Conservation (phyloP, 2,797 vertebrate genomes). For the Spea hammondii region DNA sequence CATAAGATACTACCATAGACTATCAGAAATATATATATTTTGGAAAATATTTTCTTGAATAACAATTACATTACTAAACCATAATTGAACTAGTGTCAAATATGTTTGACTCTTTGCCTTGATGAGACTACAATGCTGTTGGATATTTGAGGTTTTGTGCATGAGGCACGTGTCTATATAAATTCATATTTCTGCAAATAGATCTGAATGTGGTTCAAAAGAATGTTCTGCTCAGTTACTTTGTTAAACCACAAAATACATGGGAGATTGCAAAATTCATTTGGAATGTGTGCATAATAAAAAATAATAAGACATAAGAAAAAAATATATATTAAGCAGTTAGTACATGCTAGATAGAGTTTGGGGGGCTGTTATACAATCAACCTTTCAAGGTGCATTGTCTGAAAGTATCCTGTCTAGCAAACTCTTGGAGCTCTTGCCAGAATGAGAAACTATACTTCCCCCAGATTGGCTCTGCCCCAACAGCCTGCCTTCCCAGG, state of each 20-base stretch:
- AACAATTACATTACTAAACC: background rate
- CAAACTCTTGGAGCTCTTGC: too few relatives aligned
- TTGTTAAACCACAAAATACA: constrained; percentile 33
- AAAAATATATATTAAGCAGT: too few relatives aligned
- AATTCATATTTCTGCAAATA: constrained; percentile 38
- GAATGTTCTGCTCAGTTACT: constrained; percentile 32
- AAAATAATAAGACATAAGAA: background rate
- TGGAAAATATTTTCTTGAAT: background rate
- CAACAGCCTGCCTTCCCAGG: too few relatives aligned
- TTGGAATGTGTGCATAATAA: background rate
- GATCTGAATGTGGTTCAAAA: constrained; percentile 28
- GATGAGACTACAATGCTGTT: background rate
- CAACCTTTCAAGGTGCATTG: too few relatives aligned
- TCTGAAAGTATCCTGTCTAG: too few relatives aligned
- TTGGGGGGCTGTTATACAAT: too few relatives aligned
- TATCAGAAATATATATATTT: background rate
- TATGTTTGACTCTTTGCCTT: constrained; percentile 18
- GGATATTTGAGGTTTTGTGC: constrained; percentile 39
- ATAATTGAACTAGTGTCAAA: constrained; percentile 9
- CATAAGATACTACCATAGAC: too few relatives aligned
- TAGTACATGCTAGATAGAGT: too few relatives aligned
- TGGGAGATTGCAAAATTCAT: constrained; percentile 12
- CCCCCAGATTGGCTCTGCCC: too few relatives aligned
- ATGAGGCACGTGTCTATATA: constrained; percentile 29
- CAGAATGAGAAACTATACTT: too few relatives aligned